Evolutionary conservation across 2,113 vertebrate genomes (phyloP), one percentile per base, ranked within the genome.

Genomic region (Trematomus loennbergii): DNA sequence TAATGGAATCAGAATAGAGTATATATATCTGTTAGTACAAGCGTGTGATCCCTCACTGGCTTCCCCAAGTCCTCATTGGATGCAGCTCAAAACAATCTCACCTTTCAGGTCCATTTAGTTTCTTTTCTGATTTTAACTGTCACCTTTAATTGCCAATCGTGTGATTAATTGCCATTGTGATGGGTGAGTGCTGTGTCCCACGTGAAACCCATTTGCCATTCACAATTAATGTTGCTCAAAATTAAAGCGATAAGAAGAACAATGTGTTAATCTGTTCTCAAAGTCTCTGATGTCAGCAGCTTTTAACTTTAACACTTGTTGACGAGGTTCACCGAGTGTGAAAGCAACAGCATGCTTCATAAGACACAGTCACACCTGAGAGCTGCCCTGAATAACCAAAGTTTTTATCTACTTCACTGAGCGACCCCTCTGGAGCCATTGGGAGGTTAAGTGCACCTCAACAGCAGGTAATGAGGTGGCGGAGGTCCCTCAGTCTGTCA

Each of bases 331-430:
- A 60, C 53, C 17, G 72, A 78, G 69, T 66, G 62, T 66, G 55
- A 49, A 48, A 74, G 58, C 22, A 59, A 20, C 48, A 13, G 25
- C 66, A 55, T 29, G 71, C 3, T 67, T 81, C 77, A 68, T 40
- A 50, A 75, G 25, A 16, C 75, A 58, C 29, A 58, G 63, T 78
- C 76, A 71, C 83, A 86, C 78, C 64, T 65, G 60, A 85, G 70
- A 88, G 81, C 64, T 16, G 43, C 74, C 58, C 52, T 12, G 61
- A 72, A 78, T 60, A 62, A 67, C 57, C 46, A 36, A 16, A 45
- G 75, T 60, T 82, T 79, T 78, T 52, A 81, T 69, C 60, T 17
- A n/a, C 29, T 6, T 73, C 71, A 22, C 65, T 60, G 71, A 81
- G 62, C 79, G 67, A 62, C 69, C 54, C 59, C 63, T n/a, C 2